Percentiles rank a stretch among this genome's conserved stretches.
phyloP scores from a whole-genome alignment of 2,113 vertebrate genomes.

The Sorex araneus region DNA sequence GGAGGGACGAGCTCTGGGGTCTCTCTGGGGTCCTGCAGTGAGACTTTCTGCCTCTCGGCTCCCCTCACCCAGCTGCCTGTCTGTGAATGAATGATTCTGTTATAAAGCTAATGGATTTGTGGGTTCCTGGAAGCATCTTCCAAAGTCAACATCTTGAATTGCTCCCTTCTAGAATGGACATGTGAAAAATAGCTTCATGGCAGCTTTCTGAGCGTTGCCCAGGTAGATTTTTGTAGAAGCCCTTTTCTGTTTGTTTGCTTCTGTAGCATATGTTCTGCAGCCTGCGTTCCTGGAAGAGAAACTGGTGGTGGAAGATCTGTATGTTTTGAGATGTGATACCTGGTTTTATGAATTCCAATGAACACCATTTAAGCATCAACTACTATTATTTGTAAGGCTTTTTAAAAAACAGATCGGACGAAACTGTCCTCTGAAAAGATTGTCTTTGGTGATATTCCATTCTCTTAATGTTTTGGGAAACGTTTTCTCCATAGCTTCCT shows the following conservation, averaged over 20 bases:
- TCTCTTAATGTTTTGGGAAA: background rate
- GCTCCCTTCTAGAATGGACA: background rate
- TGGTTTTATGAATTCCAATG: background rate
- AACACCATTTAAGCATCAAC: background rate
- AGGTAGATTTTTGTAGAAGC: background rate
- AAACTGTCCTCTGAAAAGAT: conserved; percentile 33
- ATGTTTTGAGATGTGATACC: conserved; percentile 1
- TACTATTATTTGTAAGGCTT: conserved; percentile 32
- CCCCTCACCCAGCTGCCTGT: too few species aligned
- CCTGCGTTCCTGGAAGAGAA: background rate
- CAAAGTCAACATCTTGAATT: background rate
- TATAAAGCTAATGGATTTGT: background rate
- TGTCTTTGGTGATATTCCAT: conserved; percentile 29
- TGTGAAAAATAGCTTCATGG: background rate
- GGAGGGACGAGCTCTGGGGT: too few species aligned
- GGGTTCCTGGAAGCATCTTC: background rate
- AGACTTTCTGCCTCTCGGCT: too few species aligned
- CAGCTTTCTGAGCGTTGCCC: too few species aligned
- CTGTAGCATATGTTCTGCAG: background rate
- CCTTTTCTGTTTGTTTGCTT: background rate
- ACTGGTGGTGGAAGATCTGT: background rate
- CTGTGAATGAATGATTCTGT: background rate
- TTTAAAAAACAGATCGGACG: background rate
- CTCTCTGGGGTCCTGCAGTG: too few species aligned
- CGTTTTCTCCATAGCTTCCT: background rate